A percentile compares a stretch with the other conserved stretches of the same genome.
Evolutionary conservation across 2,797 vertebrate genomes (phyloP).

Genomic region (Loriculus beryllinus): DNA sequence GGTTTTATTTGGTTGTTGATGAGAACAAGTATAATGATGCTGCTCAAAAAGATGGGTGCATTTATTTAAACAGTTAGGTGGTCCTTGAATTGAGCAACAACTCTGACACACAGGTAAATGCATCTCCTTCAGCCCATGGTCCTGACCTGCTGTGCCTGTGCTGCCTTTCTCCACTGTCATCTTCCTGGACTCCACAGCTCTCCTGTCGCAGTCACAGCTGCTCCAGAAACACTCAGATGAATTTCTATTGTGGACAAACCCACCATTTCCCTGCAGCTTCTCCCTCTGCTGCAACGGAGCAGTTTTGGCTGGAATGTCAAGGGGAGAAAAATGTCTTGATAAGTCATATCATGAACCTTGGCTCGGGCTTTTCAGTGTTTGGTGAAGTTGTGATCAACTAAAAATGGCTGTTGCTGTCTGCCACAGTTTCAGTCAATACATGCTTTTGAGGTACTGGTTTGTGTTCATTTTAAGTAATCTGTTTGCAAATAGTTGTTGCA

Average conservation of each 20-base stretch:
- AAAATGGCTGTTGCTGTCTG: neutral
- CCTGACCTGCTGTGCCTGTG: neutral
- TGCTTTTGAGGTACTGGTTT: neutral
- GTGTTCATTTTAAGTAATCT: neutral
- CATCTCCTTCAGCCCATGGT: neutral
- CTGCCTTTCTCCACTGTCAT: neutral
- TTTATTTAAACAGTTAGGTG: neutral
- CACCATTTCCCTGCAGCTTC: neutral
- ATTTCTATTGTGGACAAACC: neutral
- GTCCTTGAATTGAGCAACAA: neutral
- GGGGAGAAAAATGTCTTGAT: neutral
- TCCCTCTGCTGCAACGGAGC: neutral
- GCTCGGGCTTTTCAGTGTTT: neutral
- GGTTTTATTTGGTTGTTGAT: neutral
- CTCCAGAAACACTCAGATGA: neutral
- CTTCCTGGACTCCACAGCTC: neutral
- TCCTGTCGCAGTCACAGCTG: neutral
- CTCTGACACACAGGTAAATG: neutral
- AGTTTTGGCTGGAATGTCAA: neutral
- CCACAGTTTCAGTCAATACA: neutral
- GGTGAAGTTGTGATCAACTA: neutral
- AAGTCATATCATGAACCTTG: neutral
- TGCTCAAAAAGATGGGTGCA: neutral
- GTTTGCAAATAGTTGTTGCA: neutral
- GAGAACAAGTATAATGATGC: neutral